Percentiles rank a stretch among this genome's conserved stretches.
phyloP scores from a whole-genome alignment of 2,888 invertebrate genomes.

The Lacanobia oleracea region DNA sequence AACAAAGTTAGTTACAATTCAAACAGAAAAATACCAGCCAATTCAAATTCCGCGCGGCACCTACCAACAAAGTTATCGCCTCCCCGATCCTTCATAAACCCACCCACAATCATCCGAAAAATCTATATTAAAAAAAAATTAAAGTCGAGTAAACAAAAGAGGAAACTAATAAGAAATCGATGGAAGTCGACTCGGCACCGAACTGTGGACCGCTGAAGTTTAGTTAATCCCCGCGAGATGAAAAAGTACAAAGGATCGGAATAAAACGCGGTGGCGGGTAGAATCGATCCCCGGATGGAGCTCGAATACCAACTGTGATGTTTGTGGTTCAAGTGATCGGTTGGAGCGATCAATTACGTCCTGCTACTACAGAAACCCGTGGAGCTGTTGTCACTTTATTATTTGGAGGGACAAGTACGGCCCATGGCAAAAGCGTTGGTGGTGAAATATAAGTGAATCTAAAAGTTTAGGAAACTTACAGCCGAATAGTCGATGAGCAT shows the following conservation, averaged over 20 bases:
- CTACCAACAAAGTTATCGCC: constrained; percentile 34
- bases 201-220: constrained; percentile 77
- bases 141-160: constrained; percentile 71
- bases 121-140: constrained; percentile 47
- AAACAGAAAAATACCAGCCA: constrained; percentile 8
- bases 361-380: constrained; percentile 40
- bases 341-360: constrained; percentile 63
- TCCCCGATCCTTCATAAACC: constrained; percentile 38
- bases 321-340: constrained; percentile 64
- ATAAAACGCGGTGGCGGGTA: constrained; percentile 79
- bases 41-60: constrained; percentile 24
- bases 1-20: neutral
- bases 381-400: constrained; percentile 54
- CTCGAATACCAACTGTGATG: constrained; percentile 78
- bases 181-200: constrained; percentile 72
- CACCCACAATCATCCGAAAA: constrained; percentile 29
- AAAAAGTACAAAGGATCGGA: constrained; percentile 85
- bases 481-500: too few species aligned
- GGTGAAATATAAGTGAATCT: rapidly evolving
- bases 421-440: constrained; percentile 7
- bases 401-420: constrained; percentile 18
- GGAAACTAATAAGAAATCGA: constrained; percentile 77
- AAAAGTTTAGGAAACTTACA: too few species aligned
- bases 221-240: constrained; percentile 87
- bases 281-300: constrained; percentile 81